phyloP scores from a whole-genome alignment of 2,888 invertebrate genomes.

The Frankliniella fusca region DNA sequence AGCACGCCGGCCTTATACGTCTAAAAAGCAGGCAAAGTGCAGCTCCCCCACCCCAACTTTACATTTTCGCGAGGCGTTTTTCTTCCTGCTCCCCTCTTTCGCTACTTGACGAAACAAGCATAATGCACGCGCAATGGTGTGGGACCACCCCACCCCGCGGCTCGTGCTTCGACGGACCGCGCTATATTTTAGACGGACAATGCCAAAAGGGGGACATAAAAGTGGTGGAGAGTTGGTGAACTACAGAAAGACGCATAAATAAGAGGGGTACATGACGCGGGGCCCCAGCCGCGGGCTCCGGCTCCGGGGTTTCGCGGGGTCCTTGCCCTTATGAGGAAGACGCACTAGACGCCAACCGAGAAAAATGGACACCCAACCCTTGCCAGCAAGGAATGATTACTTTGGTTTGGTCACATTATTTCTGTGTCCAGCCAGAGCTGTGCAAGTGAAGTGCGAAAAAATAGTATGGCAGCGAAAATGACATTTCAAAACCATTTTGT shows the following conservation, averaged over 20 bases:
- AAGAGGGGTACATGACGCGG: background rate
- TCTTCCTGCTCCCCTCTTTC: background rate
- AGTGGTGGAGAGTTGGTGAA: background rate
- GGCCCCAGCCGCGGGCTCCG: background rate
- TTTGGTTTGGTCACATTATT: no score
- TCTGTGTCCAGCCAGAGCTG: no score
- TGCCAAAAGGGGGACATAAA: slow-evolving; percentile 9
- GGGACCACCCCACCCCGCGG: background rate
- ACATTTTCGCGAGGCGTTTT: no score
- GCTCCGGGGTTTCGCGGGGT: background rate
- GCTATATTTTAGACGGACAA: slow-evolving; percentile 21
- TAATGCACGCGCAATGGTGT: background rate
- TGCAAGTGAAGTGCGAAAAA: no score
- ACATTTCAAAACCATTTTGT: no score
- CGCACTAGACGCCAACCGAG: background rate
- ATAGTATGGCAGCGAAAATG: no score
- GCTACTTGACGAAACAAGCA: background rate
- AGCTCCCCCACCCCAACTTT: no score
- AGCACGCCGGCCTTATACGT: no score
- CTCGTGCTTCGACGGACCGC: background rate
- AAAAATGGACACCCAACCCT: background rate
- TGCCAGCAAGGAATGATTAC: no score
- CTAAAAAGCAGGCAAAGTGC: no score
- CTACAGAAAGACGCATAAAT: slow-evolving; percentile 14
- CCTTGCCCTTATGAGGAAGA: background rate